A percentile compares a stretch with the other conserved stretches of the same genome.
phyloP scores from a whole-genome alignment of 2,113 vertebrate genomes.

The Ibidorhyncha struthersii region DNA sequence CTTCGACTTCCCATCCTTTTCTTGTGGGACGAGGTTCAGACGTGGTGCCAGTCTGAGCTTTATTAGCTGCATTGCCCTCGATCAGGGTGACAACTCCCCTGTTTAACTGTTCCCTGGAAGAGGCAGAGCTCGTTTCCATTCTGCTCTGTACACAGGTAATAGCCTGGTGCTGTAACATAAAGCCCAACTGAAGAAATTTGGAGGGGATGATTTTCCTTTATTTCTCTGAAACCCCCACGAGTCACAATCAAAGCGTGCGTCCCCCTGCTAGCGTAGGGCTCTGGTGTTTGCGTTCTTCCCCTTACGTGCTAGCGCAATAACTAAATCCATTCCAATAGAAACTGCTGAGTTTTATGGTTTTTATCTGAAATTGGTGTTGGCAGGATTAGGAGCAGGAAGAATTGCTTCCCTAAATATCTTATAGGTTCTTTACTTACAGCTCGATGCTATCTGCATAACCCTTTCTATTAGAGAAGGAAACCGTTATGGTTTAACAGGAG shows the following conservation, averaged over 20 bases:
- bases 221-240: not conserved
- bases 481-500: not conserved
- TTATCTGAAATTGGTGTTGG: constrained; percentile 1
- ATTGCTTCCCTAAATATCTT: not conserved
- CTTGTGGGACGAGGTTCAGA: not conserved
- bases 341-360: not conserved
- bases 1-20: not conserved
- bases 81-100: not conserved
- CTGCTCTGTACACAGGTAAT: not conserved
- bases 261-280: not conserved
- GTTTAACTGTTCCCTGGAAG: not conserved
- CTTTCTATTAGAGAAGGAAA: not conserved
- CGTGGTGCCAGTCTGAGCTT: rapidly evolving
- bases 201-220: not conserved
- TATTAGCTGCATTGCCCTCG: not conserved
- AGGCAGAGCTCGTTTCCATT: not conserved
- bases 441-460: not conserved
- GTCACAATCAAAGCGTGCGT: not conserved
- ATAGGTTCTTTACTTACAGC: not conserved
- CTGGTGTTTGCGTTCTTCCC: not conserved
- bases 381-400: constrained; percentile 24
- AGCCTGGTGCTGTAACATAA: not conserved
- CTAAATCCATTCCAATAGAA: not conserved
- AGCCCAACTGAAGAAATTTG: not conserved
- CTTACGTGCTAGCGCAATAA: rapidly evolving